Conservation (phyloP, 2,797 vertebrate genomes). For the Cynodonichthys magdalenae region DNA sequence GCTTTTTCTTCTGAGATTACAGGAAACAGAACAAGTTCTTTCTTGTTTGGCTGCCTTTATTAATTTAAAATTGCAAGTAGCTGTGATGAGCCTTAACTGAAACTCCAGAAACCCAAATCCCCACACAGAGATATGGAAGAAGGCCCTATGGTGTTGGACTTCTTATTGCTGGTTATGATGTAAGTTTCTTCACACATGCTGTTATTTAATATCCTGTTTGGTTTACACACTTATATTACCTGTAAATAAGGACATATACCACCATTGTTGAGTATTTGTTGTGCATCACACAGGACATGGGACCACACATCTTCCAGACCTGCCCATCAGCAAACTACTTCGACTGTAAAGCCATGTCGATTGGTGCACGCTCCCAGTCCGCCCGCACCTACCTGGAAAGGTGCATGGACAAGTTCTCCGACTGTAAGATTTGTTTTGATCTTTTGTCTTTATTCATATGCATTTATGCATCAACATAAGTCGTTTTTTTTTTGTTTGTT, state of each 20-base stretch:
- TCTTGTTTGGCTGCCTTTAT: not conserved
- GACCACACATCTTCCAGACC: slow-evolving; percentile 98
- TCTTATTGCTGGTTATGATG: slow-evolving; percentile 96
- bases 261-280: not conserved
- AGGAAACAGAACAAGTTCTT: no score
- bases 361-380: slow-evolving; percentile 95
- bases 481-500: no score
- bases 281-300: slow-evolving; percentile 87
- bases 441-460: not conserved
- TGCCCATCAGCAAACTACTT: slow-evolving; percentile 98
- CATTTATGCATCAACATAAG: not conserved
- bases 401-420: slow-evolving; percentile 90
- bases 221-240: not conserved
- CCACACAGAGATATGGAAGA: slow-evolving; percentile 94
- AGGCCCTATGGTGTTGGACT: slow-evolving; percentile 96
- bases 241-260: not conserved
- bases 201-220: not conserved
- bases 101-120: slow-evolving; percentile 93
- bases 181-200: slow-evolving; percentile 71
- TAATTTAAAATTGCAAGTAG: not conserved
- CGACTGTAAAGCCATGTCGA: slow-evolving; percentile 98
- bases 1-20: no score
- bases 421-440: slow-evolving; percentile 82
- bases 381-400: slow-evolving; percentile 97
- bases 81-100: slow-evolving; percentile 39